phyloP scores from a whole-genome alignment of 2,888 invertebrate genomes.

The Ichneumoninae sp. region DNA sequence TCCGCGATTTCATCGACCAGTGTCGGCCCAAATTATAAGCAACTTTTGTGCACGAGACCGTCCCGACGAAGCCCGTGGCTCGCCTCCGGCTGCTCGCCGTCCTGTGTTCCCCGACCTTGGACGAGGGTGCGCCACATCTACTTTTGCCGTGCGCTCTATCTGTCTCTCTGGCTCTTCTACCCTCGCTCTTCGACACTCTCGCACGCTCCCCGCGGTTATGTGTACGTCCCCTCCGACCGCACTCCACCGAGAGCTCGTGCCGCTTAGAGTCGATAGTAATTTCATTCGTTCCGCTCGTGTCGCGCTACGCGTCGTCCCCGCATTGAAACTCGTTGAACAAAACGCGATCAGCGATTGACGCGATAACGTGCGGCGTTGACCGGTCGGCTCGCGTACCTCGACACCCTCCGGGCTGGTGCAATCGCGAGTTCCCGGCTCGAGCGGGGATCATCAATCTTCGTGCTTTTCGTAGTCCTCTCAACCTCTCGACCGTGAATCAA shows the following conservation, averaged over 20 bases:
- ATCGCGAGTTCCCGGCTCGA: too few relatives aligned
- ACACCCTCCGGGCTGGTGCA: background rate
- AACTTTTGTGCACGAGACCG: constrained; percentile 8
- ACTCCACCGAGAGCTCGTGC: constrained; percentile 58
- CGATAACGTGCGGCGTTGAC: background rate
- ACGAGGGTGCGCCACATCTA: constrained; percentile 69
- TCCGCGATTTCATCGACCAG: background rate
- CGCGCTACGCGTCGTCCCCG: background rate
- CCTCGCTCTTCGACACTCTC: constrained; percentile 45
- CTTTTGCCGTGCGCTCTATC: constrained; percentile 62
- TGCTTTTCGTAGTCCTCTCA: too few relatives aligned
- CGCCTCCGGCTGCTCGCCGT: constrained; percentile 46
- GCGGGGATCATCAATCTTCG: too few relatives aligned
- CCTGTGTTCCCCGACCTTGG: constrained; percentile 69
- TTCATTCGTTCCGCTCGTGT: constrained; percentile 45
- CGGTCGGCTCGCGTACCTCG: background rate
- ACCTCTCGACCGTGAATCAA: too few relatives aligned
- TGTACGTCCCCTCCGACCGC: constrained; percentile 44
- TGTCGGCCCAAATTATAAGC: background rate
- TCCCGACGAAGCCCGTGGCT: constrained; percentile 52
- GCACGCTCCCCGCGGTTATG: constrained; percentile 23
- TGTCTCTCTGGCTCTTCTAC: constrained; percentile 17
- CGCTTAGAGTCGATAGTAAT: constrained; percentile 65
- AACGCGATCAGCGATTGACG: background rate
- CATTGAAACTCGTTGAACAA: background rate